Percentiles rank a stretch among this genome's conserved stretches.
Conservation (phyloP, 2,113 vertebrate genomes). For the Coregonus clupeaformis region DNA sequence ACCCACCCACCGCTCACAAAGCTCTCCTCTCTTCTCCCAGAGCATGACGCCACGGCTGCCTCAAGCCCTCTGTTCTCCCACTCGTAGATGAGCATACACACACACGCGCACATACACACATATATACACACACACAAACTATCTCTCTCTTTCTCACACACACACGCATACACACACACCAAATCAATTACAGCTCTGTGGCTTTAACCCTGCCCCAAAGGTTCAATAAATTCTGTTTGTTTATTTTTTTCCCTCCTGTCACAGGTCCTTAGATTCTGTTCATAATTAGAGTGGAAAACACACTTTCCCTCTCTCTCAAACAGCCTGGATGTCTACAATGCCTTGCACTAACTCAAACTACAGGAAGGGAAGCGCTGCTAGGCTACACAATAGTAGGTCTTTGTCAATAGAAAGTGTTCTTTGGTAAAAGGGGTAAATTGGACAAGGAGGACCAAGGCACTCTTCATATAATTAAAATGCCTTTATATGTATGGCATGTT, state of each 20-base stretch:
- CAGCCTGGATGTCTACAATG: conserved; percentile 25
- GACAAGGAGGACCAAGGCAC: no score
- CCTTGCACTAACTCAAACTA: conserved; percentile 3
- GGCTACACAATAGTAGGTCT: no score
- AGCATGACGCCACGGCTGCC: conserved; percentile 58
- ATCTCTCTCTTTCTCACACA: conserved; percentile 43
- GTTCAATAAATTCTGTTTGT: conserved; percentile 49
- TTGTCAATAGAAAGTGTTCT: no score
- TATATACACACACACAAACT: conserved; percentile 13
- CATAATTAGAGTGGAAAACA: conserved; percentile 46
- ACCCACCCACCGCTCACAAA: conserved; percentile 67
- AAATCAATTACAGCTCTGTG: conserved; percentile 76
- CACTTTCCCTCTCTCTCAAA: conserved; percentile 23
- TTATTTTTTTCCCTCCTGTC: conserved; percentile 54
- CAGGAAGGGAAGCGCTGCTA: no score
- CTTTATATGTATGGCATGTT: no score
- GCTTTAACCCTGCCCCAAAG: conserved; percentile 52
- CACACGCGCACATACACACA: conserved; percentile 58
- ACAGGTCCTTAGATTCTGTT: conserved; percentile 41
- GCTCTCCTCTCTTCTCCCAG: conserved; percentile 56
- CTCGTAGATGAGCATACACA: conserved; percentile 63
- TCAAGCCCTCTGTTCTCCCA: conserved; percentile 70
- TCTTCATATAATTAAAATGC: no score
- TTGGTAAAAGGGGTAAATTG: no score
- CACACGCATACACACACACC: conserved; percentile 56